Percentiles rank a stretch among this genome's conserved stretches.
Conservation (phyloP, 2,113 vertebrate genomes). For the Felis catus region DNA sequence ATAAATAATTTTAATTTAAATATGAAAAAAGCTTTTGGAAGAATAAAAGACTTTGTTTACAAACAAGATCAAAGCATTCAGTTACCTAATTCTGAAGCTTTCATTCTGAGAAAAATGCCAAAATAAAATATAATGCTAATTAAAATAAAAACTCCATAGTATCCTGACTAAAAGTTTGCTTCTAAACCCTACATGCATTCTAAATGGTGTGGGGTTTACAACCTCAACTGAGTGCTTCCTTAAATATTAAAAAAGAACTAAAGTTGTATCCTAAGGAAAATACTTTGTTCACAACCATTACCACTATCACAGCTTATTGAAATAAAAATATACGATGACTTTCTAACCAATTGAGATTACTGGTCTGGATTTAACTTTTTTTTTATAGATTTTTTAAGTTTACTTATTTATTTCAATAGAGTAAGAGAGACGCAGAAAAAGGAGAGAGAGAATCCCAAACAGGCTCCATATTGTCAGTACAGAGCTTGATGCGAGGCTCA, state of each 20-base stretch:
- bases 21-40: neutral
- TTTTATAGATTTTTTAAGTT: too few relatives aligned
- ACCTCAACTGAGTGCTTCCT: neutral
- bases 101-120: neutral
- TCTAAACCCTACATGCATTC: neutral
- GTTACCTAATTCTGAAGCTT: too few relatives aligned
- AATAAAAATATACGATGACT: neutral
- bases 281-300: neutral
- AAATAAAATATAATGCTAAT: neutral
- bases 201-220: neutral
- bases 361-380: neutral
- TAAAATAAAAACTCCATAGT: neutral
- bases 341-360: neutral
- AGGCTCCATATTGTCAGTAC: too few relatives aligned
- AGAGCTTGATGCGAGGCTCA: too few relatives aligned
- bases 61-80: neutral
- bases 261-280: neutral
- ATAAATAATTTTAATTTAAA: neutral
- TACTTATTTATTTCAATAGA: too few relatives aligned
- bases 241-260: neutral
- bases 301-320: neutral
- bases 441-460: too few relatives aligned
- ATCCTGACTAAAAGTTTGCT: neutral
- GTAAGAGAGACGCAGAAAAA: too few relatives aligned
- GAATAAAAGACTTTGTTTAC: neutral